Evolutionary conservation across 2,888 invertebrate species (phyloP).

Genomic region (Polydrusus cervinus): DNA sequence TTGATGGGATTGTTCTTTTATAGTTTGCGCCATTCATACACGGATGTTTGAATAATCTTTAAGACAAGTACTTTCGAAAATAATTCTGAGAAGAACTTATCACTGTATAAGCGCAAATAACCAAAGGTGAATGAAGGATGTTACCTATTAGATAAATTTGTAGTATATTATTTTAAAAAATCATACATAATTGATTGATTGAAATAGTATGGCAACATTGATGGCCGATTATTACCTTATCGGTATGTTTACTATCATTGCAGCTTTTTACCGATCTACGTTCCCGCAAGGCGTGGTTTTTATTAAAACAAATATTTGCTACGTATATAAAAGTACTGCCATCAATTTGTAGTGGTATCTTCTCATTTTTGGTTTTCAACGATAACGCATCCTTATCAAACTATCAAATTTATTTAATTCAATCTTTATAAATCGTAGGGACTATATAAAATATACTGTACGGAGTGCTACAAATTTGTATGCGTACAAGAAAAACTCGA

Average conservation of each 20-base stretch:
- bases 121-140: no score
- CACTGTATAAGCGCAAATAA: no score
- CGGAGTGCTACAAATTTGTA: no score
- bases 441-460: no score
- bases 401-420: background rate
- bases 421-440: no score
- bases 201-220: conserved; percentile 32
- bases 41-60: conserved; percentile 27
- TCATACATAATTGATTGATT: conserved; percentile 31
- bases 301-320: conserved; percentile 36
- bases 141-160: no score
- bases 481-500: no score
- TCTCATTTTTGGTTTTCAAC: background rate
- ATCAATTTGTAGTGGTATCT: background rate
- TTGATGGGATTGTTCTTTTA: no score
- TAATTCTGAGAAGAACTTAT: no score
- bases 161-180: conserved; percentile 27
- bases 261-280: conserved; percentile 40
- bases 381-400: background rate
- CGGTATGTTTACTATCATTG: conserved; percentile 44
- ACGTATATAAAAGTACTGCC: conserved; percentile 9
- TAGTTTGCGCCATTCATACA: conserved; percentile 32
- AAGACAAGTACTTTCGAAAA: conserved; percentile 27
- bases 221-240: conserved; percentile 47
- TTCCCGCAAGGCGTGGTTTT: conserved; percentile 42